These are phyloP conservation scores for Podilymbus podiceps DNA, from an alignment of 2,113 vertebrate species.

Conservation along the genomic window DNA sequence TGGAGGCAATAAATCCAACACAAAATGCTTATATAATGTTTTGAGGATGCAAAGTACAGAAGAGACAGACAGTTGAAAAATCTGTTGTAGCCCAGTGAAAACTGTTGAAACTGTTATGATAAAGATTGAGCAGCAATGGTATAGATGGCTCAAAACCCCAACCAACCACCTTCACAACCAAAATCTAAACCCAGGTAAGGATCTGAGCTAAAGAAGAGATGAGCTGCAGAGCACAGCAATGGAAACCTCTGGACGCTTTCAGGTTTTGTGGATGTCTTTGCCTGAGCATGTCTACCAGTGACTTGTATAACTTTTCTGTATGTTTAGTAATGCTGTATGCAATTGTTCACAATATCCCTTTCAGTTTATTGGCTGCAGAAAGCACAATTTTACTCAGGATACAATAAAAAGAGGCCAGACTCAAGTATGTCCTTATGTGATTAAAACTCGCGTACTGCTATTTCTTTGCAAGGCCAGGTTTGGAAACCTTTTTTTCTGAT, in stretches of 20 bases:
- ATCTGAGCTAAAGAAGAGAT: neutral
- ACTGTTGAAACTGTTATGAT: neutral
- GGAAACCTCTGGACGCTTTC: neutral
- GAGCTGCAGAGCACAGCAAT: neutral
- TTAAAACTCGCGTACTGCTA: neutral
- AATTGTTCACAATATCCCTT: neutral
- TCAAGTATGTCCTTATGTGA: neutral
- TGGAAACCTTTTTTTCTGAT: neutral
- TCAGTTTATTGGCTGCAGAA: neutral
- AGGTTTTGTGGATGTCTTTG: neutral
- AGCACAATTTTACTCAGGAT: neutral
- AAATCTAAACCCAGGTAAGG: neutral
- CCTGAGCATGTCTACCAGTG: neutral
- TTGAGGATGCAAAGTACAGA: neutral
- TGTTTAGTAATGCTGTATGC: neutral
- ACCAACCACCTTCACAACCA: neutral
- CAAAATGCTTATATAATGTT: neutral
- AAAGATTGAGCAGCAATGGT: neutral
- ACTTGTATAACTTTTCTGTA: neutral
- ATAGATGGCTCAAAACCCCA: neutral
- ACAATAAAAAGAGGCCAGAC: neutral
- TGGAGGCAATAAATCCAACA: neutral
- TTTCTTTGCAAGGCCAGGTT: neutral
- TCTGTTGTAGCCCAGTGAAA: neutral
- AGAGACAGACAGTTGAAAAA: neutral